Evolutionary conservation across 2,797 vertebrate genomes (phyloP), one percentile per base, ranked within the genome.

Genomic region (Amniataba percoides): DNA sequence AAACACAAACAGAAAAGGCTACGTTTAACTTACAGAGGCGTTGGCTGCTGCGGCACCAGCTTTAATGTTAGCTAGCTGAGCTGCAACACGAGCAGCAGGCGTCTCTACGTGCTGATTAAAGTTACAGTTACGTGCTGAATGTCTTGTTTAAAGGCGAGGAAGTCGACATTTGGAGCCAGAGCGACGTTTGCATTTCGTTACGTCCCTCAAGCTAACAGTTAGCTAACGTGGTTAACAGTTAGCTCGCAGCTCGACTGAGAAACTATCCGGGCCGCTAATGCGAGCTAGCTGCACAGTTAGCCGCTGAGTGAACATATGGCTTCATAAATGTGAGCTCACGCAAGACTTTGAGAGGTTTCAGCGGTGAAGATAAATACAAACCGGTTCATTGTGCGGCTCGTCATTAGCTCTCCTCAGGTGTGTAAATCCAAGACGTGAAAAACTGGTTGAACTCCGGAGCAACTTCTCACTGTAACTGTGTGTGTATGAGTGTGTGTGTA

Each of bases 301-400:
- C 78, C 11, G 65, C 75, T 71, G 45, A 23, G 40, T 49, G 39
- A 87, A 72, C 86, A 87, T 91, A 89, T 85, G 89, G 61, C 71
- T 80, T 23, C 27, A 51, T 4, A 27, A 19, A 57, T 6, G 16
- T 0, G 1, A 21, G 9, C 16, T 25, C 7, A 18, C 0, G 25
- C 27, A 4, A 9, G 7, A 19, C 9, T 42, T 57, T 31, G 16
- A 31, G 5, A 31, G 6, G 11, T 25, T 13, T n/a, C 15, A 56
- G 40, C 16, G 6, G 4, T 3, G 13, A 23, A 45, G 18, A 27
- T 42, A 0, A 75, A 67, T 75, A 95, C 94, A 46, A 77, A 95
- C 94, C 94, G 82, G 67, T 25, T 81, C 89, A 94, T 93, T 64
- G 67, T 88, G 88, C 61, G 46, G 64, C n/a, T 10, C 40, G 36